These are phyloP conservation scores for Pterocles gutturalis DNA, from an alignment of 2,113 vertebrate genomes.

Conservation along the genomic window DNA sequence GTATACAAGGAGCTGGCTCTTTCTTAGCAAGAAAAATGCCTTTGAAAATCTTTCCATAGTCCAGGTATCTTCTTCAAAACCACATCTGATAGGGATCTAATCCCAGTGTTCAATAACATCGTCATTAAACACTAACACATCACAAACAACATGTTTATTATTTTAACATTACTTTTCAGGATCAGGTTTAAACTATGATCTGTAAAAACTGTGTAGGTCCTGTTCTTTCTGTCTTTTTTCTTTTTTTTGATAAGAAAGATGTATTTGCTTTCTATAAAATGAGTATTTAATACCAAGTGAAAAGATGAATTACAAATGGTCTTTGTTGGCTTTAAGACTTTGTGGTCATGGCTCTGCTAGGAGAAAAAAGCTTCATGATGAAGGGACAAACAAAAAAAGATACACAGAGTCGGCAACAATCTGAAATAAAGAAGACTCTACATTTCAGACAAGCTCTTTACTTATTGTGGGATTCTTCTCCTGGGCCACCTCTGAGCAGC, in stretches of 20 bases:
- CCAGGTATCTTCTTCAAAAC: slow-evolving; percentile 82
- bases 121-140: slow-evolving; percentile 84
- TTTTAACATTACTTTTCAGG: slow-evolving; percentile 76
- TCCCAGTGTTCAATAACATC: slow-evolving; percentile 84
- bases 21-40: slow-evolving; percentile 84
- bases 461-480: neutral
- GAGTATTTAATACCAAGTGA: slow-evolving; percentile 37
- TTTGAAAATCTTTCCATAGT: slow-evolving; percentile 74
- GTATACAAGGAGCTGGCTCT: slow-evolving; percentile 51
- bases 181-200: slow-evolving; percentile 65
- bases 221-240: neutral
- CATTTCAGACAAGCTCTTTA: neutral
- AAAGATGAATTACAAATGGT: slow-evolving; percentile 16
- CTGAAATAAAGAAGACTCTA: neutral
- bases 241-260: neutral
- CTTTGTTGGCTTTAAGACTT: slow-evolving; percentile 42
- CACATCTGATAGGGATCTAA: slow-evolving; percentile 83
- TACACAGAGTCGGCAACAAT: neutral
- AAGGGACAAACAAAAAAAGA: neutral
- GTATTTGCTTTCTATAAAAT: slow-evolving; percentile 19
- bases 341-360: neutral
- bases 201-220: slow-evolving; percentile 12
- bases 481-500: neutral
- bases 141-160: slow-evolving; percentile 81
- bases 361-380: neutral